Evolutionary conservation across 2,113 vertebrate genomes (phyloP).

Genomic region (Leuciscus idus): DNA sequence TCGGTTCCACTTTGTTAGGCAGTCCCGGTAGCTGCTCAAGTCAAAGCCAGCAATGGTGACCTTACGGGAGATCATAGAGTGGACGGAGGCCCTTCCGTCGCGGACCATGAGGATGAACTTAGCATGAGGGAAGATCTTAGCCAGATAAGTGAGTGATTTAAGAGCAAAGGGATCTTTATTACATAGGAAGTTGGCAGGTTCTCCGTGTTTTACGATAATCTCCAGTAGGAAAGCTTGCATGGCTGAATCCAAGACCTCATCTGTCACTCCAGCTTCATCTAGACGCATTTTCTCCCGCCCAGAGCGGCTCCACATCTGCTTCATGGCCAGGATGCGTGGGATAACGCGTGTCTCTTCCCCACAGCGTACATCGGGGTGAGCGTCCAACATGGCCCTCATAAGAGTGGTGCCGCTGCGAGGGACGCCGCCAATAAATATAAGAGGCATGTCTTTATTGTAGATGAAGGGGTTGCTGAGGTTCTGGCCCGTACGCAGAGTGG

Average conservation of each 20-base stretch:
- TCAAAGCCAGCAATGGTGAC: constrained; percentile 97
- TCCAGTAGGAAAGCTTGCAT: constrained; percentile 96
- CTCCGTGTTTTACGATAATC: constrained; percentile 95
- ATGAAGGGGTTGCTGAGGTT: constrained; percentile 74
- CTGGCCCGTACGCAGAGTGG: constrained; percentile 73
- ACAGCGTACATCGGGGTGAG: constrained; percentile 91
- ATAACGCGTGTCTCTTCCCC: constrained; percentile 96
- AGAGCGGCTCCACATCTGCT: constrained; percentile 98
- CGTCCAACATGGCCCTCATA: constrained; percentile 96
- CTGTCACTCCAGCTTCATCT: constrained; percentile 94
- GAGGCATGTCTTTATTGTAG: constrained; percentile 97
- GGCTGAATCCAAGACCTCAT: constrained; percentile 94
- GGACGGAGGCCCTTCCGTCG: constrained; percentile 92
- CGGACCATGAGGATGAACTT: constrained; percentile 95
- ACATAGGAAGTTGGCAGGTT: constrained; percentile 91
- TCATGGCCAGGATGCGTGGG: constrained; percentile 92
- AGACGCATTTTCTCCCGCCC: constrained; percentile 95
- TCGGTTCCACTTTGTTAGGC: constrained; percentile 96
- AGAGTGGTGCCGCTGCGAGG: constrained; percentile 95
- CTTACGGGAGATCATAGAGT: constrained; percentile 98
- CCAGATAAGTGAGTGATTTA: constrained; percentile 92
- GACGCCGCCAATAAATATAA: constrained; percentile 94
- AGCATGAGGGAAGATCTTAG: constrained; percentile 93
- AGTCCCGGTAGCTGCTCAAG: constrained; percentile 94
- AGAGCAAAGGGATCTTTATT: constrained; percentile 98